Percentiles rank a stretch among this genome's conserved stretches.
These are phyloP conservation scores for Thymelicus lineola DNA, from an alignment of 2,888 invertebrate genomes.

Conservation along the genomic window DNA sequence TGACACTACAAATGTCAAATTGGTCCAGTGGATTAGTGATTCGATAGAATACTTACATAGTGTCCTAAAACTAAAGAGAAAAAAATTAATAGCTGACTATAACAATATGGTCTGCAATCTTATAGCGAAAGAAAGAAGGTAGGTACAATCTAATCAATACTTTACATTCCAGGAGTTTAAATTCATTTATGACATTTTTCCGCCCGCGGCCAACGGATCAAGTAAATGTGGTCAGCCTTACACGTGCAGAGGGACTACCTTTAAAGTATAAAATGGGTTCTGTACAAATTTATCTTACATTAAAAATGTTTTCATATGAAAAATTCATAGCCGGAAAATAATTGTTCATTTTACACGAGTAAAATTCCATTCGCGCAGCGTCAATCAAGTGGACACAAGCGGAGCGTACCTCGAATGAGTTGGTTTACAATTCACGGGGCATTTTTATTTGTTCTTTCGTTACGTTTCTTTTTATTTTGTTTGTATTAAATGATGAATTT, in stretches of 20 bases:
- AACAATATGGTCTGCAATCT: no score
- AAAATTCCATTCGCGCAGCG: conserved; percentile 18
- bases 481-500: conserved; percentile 1
- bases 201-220: not conserved
- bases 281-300: not conserved
- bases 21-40: no score
- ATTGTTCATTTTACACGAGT: conserved; percentile 34
- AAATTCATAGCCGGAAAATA: conserved; percentile 31
- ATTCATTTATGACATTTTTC: no score
- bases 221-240: not conserved
- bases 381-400: conserved; percentile 27
- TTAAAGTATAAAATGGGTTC: not conserved
- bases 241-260: not conserved
- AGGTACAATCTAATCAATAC: no score
- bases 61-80: no score
- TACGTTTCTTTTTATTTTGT: conserved; percentile 7
- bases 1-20: no score
- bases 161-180: no score
- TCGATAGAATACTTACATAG: no score
- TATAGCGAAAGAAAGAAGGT: no score
- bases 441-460: conserved; percentile 22
- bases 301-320: conserved; percentile 27
- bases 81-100: no score
- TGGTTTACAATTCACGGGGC: conserved; percentile 25
- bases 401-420: conserved; percentile 24